Evolutionary conservation across 2,888 invertebrate genomes (phyloP).

Genomic region (Dinocampus coccinellae): DNA sequence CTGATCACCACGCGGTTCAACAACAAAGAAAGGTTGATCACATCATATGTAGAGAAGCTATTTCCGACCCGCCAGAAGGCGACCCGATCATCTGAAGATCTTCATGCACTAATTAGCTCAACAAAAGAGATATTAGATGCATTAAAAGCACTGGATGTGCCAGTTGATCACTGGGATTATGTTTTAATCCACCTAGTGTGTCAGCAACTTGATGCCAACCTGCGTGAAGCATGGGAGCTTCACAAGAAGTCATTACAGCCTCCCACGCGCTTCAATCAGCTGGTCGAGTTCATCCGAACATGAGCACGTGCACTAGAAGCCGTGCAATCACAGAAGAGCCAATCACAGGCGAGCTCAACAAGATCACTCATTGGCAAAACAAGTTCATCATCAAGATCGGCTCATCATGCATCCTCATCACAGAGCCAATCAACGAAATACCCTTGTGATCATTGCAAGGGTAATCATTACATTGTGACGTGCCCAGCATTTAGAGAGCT

Average conservation of each 20-base stretch:
- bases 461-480: background rate
- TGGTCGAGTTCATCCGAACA: background rate
- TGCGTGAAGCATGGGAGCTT: conserved; percentile 19
- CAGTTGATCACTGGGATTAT: conserved; percentile 12
- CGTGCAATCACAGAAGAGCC: background rate
- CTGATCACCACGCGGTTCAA: conserved; percentile 1
- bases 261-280: background rate
- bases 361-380: background rate
- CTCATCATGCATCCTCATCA: background rate
- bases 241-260: background rate
- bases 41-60: conserved; percentile 13
- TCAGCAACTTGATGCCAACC: background rate
- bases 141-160: background rate
- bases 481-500: background rate
- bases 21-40: conserved; percentile 17
- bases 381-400: background rate
- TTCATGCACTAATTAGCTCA: background rate
- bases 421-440: background rate
- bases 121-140: background rate
- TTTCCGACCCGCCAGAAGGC: background rate
- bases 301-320: conserved; percentile 5
- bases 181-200: background rate
- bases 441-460: background rate
- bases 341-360: background rate
- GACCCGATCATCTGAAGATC: background rate